A percentile compares a stretch with the other conserved stretches of the same genome.
Evolutionary conservation across 2,797 vertebrate genomes (phyloP).

Genomic region (Xenopus petersii): DNA sequence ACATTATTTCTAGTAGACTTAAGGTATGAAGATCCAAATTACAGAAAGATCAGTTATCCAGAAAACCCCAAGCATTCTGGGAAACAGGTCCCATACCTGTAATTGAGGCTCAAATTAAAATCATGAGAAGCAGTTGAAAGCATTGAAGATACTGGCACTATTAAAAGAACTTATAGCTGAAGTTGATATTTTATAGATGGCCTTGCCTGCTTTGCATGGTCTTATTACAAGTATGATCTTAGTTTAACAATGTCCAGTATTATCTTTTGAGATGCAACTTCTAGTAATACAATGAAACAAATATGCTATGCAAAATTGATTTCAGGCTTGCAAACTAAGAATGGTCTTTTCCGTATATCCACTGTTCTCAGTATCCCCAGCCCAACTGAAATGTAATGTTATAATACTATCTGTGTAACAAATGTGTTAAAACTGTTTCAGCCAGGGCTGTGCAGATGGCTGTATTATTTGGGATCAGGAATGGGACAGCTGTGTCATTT

Average conservation of each 20-base stretch:
- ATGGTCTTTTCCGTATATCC: neutral
- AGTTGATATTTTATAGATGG: too few species aligned
- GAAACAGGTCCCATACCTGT: too few species aligned
- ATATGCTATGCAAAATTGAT: neutral
- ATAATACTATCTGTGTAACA: neutral
- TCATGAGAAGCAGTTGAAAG: too few species aligned
- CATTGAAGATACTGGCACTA: too few species aligned
- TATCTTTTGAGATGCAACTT: neutral
- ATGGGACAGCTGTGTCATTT: slow-evolving; percentile 24
- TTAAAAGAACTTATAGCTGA: too few species aligned
- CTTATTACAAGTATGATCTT: neutral
- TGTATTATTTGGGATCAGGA: slow-evolving; percentile 1
- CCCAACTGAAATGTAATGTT: neutral
- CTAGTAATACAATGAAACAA: neutral
- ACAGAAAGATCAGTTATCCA: too few species aligned
- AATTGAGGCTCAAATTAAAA: too few species aligned
- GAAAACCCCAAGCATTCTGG: too few species aligned
- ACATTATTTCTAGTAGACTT: too few species aligned
- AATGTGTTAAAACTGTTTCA: neutral
- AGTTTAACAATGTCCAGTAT: neutral
- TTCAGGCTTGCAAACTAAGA: neutral
- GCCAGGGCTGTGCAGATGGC: neutral
- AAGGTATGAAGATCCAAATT: too few species aligned
- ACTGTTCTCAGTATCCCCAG: neutral
- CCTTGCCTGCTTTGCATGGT: neutral